These are phyloP conservation scores for Aspidiotus destructor DNA, from an alignment of 2,888 invertebrate genomes.

Conservation along the genomic window DNA sequence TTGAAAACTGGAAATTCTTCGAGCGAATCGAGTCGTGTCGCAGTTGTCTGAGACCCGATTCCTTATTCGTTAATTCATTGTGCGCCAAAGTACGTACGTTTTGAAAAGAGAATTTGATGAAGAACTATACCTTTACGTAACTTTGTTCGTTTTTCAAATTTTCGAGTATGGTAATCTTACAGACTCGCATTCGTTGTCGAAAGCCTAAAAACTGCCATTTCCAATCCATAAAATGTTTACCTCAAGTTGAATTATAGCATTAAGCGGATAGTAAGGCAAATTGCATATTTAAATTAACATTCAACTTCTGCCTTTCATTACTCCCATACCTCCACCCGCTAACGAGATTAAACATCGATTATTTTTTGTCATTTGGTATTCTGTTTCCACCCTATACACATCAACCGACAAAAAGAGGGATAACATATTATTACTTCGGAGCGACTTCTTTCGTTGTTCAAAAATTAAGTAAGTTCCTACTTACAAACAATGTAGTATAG, in stretches of 20 bases:
- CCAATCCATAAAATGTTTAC: constrained; percentile 23
- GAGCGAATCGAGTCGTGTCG: background rate
- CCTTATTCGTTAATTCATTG: constrained; percentile 11
- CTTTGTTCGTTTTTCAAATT: constrained; percentile 20
- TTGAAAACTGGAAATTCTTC: constrained; percentile 1
- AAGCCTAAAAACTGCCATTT: constrained; percentile 24
- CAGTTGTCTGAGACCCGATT: background rate
- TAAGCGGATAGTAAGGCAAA: background rate
- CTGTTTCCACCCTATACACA: too few relatives aligned
- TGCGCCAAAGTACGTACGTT: background rate
- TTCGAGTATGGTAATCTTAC: constrained; percentile 26
- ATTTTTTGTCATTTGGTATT: too few relatives aligned
- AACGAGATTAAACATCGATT: too few relatives aligned
- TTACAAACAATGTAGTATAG: too few relatives aligned
- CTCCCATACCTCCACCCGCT: background rate
- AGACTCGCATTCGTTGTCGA: constrained; percentile 7
- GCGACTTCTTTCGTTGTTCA: too few relatives aligned
- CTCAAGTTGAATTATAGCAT: background rate
- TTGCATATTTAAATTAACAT: constrained; percentile 4
- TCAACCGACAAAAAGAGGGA: too few relatives aligned
- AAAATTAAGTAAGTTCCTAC: too few relatives aligned
- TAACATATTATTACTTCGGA: too few relatives aligned
- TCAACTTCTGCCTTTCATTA: background rate
- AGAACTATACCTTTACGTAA: constrained; percentile 19
- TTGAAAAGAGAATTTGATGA: constrained; percentile 12